Evolutionary conservation across 2,113 vertebrate genomes (phyloP).

Genomic region (Nannobrachium achirus): DNA sequence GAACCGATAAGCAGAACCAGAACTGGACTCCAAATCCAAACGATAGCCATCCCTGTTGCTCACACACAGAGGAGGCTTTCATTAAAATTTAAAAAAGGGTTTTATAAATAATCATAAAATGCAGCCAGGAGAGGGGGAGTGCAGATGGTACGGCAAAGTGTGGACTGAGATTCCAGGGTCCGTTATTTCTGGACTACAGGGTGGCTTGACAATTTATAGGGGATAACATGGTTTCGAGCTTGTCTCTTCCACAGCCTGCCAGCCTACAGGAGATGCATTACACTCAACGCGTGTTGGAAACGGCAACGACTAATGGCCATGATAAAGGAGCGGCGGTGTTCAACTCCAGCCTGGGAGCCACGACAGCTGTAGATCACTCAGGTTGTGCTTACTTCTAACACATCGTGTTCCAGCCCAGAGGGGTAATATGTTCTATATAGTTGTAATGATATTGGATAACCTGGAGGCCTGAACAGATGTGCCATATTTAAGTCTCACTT

Average conservation of each 20-base stretch:
- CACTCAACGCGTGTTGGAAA: constrained; percentile 25
- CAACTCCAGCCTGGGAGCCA: constrained; percentile 17
- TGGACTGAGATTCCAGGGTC: constrained; percentile 38
- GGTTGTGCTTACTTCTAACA: constrained; percentile 15
- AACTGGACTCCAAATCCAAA: too few relatives aligned
- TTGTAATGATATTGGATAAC: constrained; percentile 15
- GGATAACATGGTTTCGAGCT: constrained; percentile 29
- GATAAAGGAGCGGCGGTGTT: constrained; percentile 35
- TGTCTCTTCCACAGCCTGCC: constrained; percentile 24
- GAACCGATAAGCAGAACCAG: too few relatives aligned
- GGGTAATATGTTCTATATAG: not conserved
- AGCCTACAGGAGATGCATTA: constrained; percentile 29
- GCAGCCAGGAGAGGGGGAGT: constrained; percentile 24
- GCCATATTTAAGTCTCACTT: constrained; percentile 19
- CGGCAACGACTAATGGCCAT: constrained; percentile 23
- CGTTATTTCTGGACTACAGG: constrained; percentile 37
- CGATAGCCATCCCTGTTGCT: too few relatives aligned
- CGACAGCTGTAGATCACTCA: constrained; percentile 11
- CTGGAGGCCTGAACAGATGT: not conserved
- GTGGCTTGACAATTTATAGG: constrained; percentile 29
- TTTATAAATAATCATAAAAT: constrained; percentile 19
- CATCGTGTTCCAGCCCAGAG: not conserved
- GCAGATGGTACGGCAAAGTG: constrained; percentile 16
- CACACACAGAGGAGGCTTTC: not conserved
- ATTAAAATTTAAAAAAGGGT: constrained; percentile 18